phyloP scores from a whole-genome alignment of 2,888 invertebrate species.

The Euproctis similis region DNA sequence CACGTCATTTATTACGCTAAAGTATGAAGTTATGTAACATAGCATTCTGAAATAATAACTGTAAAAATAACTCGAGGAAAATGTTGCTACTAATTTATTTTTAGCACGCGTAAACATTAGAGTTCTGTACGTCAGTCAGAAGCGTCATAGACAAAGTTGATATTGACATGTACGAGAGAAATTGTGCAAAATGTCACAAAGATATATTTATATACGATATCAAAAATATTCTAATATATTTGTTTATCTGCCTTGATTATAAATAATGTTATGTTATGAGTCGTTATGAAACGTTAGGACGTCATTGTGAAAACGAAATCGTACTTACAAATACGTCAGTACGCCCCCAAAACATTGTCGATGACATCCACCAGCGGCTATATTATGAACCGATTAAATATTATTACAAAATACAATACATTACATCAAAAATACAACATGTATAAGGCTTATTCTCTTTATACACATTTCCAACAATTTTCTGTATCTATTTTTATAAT shows the following conservation, averaged over 20 bases:
- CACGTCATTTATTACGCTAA: no score
- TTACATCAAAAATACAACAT: constrained; percentile 13
- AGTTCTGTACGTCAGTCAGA: no score
- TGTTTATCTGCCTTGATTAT: constrained; percentile 49
- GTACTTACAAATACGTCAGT: constrained; percentile 45
- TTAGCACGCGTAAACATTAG: no score
- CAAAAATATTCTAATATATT: constrained; percentile 32
- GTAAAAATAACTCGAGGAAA: no score
- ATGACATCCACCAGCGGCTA: constrained; percentile 30
- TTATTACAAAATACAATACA: constrained; percentile 18
- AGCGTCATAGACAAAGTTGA: constrained; percentile 21
- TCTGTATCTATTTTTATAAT: no score
- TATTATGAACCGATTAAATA: constrained; percentile 15
- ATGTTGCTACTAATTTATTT: no score
- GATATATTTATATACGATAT: constrained; percentile 36
- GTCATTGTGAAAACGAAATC: constrained; percentile 44
- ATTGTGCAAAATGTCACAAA: constrained; percentile 31
- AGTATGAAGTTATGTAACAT: no score
- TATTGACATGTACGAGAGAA: constrained; percentile 28
- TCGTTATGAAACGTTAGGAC: constrained; percentile 45
- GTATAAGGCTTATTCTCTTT: no score
- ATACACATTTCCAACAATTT: no score
- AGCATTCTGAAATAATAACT: no score
- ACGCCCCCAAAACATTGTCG: constrained; percentile 33
- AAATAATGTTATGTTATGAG: constrained; percentile 35